These are phyloP conservation scores for Genyomyrus donnyi DNA, from an alignment of 2,113 vertebrate genomes.

Conservation along the genomic window DNA sequence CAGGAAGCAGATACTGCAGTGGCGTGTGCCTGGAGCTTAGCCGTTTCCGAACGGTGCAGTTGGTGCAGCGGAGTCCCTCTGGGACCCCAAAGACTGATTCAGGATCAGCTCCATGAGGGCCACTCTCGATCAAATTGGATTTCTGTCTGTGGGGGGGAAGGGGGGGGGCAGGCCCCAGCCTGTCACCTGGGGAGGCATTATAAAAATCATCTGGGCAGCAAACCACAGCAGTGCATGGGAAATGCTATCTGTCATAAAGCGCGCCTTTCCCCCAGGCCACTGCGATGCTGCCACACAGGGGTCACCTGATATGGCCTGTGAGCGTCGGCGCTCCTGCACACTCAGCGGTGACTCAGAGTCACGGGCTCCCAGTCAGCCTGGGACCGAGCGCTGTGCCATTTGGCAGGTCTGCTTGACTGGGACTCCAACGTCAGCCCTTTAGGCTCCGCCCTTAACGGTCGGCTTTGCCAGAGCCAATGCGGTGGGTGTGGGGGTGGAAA, in stretches of 20 bases:
- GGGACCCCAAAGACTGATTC: background rate
- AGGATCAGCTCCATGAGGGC: background rate
- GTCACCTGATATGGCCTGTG: background rate
- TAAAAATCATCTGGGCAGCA: background rate
- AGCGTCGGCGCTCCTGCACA: background rate
- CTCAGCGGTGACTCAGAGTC: background rate
- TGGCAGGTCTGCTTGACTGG: too few relatives aligned
- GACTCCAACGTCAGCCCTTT: background rate
- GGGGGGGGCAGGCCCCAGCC: background rate
- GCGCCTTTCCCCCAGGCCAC: background rate
- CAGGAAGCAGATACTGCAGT: too few relatives aligned
- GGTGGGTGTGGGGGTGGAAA: background rate
- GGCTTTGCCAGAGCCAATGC: too few relatives aligned
- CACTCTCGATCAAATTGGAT: background rate
- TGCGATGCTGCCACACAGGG: background rate
- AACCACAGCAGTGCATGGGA: background rate
- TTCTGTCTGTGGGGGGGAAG: too few relatives aligned
- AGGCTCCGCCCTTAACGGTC: background rate
- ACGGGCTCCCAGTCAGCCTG: background rate
- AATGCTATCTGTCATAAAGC: background rate
- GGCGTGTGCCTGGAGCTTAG: background rate
- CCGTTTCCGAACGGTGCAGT: too few relatives aligned
- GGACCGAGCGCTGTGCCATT: background rate
- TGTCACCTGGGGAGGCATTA: background rate
- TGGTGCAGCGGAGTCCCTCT: background rate